phyloP scores from a whole-genome alignment of 2,888 invertebrate species.

The Marronus borbonicus region DNA sequence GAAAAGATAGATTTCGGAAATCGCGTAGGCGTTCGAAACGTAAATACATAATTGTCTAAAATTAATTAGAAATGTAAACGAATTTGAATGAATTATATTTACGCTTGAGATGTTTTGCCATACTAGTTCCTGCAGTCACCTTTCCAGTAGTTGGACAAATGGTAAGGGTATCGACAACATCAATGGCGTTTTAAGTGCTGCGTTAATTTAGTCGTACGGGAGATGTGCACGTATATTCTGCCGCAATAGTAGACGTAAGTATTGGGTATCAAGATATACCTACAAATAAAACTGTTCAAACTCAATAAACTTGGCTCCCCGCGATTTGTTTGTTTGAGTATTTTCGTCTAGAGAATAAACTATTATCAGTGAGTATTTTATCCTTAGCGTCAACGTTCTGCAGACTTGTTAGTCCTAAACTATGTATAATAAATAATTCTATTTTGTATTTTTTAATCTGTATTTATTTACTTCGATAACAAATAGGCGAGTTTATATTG shows the following conservation, averaged over 20 bases:
- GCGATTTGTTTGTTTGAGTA: conserved; percentile 7
- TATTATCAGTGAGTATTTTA: conserved; percentile 15
- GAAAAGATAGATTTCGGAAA: conserved; percentile 37
- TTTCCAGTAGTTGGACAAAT: not conserved
- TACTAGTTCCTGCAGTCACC: not conserved
- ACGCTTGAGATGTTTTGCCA: not conserved
- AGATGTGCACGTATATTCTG: conserved; percentile 8
- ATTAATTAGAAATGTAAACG: conserved; percentile 41
- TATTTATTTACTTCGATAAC: not conserved
- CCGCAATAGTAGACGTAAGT: conserved; percentile 4
- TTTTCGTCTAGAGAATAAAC: conserved; percentile 21
- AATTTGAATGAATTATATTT: conserved; percentile 26
- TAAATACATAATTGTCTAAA: conserved; percentile 42
- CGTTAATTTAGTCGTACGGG: not conserved
- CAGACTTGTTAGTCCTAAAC: not conserved
- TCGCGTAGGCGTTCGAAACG: conserved; percentile 22
- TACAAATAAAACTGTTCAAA: conserved; percentile 16
- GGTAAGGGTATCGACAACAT: not conserved
- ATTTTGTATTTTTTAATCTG: not conserved
- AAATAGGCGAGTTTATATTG: no score
- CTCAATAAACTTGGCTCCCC: conserved; percentile 12
- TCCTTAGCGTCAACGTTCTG: conserved; percentile 9
- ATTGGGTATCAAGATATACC: not conserved
- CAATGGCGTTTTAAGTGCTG: not conserved
- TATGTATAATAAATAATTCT: not conserved